Conservation (phyloP, 2,113 vertebrate genomes). For the Mastomys natalensis region DNA sequence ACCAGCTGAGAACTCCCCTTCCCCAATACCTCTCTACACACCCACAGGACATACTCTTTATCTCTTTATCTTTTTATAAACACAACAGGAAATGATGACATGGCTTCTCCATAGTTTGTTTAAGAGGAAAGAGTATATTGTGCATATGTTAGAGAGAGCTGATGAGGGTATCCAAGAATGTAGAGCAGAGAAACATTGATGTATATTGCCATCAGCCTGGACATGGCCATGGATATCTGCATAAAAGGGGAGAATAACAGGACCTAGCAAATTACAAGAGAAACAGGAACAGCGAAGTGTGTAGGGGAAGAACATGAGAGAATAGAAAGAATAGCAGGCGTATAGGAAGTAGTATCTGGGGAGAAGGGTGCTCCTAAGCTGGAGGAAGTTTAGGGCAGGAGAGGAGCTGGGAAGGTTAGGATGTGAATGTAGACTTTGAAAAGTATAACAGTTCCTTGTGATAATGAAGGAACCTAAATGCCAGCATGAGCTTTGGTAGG, state of each 20-base stretch:
- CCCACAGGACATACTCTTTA: no score
- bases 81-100: neutral
- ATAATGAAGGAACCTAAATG: neutral
- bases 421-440: neutral
- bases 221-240: neutral
- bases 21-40: no score
- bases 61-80: no score
- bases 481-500: no score
- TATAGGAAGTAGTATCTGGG: neutral
- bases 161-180: neutral
- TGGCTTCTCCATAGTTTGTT: no score
- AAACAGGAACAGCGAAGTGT: neutral
- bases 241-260: neutral
- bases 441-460: neutral
- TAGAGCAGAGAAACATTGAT: neutral
- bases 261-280: neutral
- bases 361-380: neutral
- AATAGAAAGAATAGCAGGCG: neutral
- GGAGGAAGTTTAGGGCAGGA: neutral
- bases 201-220: neutral
- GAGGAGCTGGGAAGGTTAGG: neutral
- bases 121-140: neutral
- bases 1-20: no score
- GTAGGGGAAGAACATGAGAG: neutral
- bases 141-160: no score